A percentile compares a stretch with the other conserved stretches of the same genome.
Evolutionary conservation across 2,113 vertebrate species (phyloP).

Genomic region (Peromyscus californicus): DNA sequence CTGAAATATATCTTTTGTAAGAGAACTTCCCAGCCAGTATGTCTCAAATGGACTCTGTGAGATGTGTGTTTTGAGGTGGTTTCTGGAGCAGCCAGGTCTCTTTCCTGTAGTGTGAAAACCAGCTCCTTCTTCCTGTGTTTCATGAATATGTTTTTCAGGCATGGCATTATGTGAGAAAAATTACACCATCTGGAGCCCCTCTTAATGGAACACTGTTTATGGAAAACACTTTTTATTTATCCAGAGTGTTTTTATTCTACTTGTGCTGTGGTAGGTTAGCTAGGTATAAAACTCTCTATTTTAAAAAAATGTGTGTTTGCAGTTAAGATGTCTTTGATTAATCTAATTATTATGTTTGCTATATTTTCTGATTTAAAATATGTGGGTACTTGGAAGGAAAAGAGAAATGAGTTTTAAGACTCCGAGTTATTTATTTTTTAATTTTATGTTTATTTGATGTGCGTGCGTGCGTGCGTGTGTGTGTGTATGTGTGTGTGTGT

Average conservation of each 20-base stretch:
- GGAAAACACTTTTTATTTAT: not conserved
- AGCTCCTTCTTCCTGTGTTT: not conserved
- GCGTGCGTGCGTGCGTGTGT: not conserved
- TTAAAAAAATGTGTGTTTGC: not conserved
- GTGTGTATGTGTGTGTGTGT: not conserved
- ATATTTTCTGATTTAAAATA: conserved; percentile 40
- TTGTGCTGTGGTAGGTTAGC: not conserved
- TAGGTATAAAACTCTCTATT: conserved; percentile 15
- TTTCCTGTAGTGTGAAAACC: not conserved
- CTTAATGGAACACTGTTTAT: not conserved
- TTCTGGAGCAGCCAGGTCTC: not conserved
- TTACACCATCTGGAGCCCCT: not conserved
- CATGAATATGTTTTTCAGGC: not conserved
- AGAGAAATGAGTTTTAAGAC: conserved; percentile 7
- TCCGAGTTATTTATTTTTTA: not conserved
- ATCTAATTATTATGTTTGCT: not conserved
- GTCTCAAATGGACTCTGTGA: not conserved
- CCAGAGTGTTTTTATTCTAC: not conserved
- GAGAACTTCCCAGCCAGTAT: not conserved
- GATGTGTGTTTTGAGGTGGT: not conserved
- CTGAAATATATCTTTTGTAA: conserved; percentile 11
- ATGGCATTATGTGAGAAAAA: not conserved
- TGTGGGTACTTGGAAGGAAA: not conserved
- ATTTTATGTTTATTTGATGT: not conserved
- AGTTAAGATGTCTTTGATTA: not conserved